These are phyloP conservation scores for Eristalis tenax DNA, from an alignment of 2,888 invertebrate species.

Conservation along the genomic window DNA sequence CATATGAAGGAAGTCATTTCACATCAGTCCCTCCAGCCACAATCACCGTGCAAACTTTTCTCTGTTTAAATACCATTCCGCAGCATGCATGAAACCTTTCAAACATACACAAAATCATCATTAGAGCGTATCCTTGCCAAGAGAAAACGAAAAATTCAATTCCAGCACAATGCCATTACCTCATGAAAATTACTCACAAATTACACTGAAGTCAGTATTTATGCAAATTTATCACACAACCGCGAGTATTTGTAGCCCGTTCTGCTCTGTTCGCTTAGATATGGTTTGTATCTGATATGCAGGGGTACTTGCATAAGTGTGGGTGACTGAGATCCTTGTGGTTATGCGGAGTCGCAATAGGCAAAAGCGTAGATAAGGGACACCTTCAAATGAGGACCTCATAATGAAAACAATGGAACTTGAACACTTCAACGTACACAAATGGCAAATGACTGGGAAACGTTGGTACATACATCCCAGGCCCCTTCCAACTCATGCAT, in stretches of 20 bases:
- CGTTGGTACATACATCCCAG: not conserved
- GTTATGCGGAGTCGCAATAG: not conserved
- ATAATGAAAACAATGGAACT: slow-evolving; percentile 1
- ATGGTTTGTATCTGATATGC: not conserved
- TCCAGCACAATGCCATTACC: slow-evolving; percentile 28
- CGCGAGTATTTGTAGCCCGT: slow-evolving; percentile 19
- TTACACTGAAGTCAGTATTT: slow-evolving; percentile 12
- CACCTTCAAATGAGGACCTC: not conserved
- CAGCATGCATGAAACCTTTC: not conserved
- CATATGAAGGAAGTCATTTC: slow-evolving; percentile 8
- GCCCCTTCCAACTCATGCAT: not conserved
- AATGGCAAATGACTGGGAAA: not conserved
- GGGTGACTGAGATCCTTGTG: not conserved
- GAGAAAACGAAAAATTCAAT: slow-evolving; percentile 14
- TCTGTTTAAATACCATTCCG: not conserved
- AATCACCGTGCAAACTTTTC: not conserved
- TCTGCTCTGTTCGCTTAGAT: not conserved
- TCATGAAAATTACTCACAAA: slow-evolving; percentile 20
- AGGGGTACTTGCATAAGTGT: not conserved
- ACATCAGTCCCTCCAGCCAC: not conserved
- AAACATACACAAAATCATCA: not conserved
- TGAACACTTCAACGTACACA: not conserved
- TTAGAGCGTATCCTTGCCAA: not conserved
- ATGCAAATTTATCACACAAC: slow-evolving; percentile 53
- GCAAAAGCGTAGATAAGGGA: not conserved